Base-by-base conservation (phyloP, 1,140 invertebrate genomes). In the Calephelis virginiensis region DNA sequence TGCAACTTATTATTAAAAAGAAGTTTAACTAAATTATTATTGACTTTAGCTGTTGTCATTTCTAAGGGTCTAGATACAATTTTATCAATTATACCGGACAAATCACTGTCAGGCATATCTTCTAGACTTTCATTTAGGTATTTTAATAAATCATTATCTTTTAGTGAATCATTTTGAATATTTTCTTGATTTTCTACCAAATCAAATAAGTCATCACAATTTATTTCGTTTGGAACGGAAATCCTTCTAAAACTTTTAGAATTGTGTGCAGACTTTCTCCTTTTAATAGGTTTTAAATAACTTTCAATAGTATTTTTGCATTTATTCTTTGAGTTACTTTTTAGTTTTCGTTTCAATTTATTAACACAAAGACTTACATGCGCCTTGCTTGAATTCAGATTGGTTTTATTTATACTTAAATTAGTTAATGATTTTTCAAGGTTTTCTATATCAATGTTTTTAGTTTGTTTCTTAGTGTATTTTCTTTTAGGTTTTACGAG, bases 81-180 rank as follows among this genome's bases (percentile, higher is more conserved):
- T 40, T 90, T 84, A 14, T 94, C 92, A 8, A 95, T 90, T 69
- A 95, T 92, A 60, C 92, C 88, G 0, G 94, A 94, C 73, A 95
- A 80, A 66, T 95, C 89, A 10, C 89, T 82, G 48, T 85, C 89
- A 17, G 86, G 73, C 50, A 85, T 81, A 66, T 92, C 91, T 61
- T 92, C 92, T 5, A 79, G 77, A 75, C 89, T 92, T 74, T 84
- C 84, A 73, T 92, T 84, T 11, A 92, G 83, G n/a, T 68, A 56
- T 53, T 69, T 66, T 10, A 78, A 56, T 56, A 73, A 63, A 61
- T 74, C 74, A 61, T 28, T 28, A 28, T 28, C 28, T 28, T 28
- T 28, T 28, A 28, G 1, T 28, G 28, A 28, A 28, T 66, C 48
- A 28, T 61, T 14, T 38, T 50, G 3, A 48, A 60, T 28, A 72